These are phyloP conservation scores for Cydia amplana DNA, from an alignment of 1,140 invertebrate genomes.

Conservation along the genomic window DNA sequence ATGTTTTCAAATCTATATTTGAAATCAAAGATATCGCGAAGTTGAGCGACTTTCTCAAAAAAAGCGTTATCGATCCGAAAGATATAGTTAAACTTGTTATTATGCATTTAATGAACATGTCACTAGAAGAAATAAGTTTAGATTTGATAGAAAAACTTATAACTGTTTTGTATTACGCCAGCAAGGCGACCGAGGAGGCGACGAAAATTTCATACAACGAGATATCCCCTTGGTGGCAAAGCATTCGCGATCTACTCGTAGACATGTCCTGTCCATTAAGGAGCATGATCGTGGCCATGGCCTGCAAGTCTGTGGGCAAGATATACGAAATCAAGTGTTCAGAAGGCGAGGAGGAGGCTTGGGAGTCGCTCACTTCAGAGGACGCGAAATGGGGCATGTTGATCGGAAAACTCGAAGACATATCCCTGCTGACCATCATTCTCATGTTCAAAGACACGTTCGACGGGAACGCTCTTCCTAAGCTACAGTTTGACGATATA, in stretches of 20 bases:
- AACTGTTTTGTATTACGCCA: constrained; percentile 70
- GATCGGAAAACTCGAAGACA: constrained; percentile 93
- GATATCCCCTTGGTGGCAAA: constrained; percentile 87
- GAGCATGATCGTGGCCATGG: constrained; percentile 86
- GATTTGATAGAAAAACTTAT: constrained; percentile 78
- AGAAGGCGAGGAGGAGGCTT: constrained; percentile 82
- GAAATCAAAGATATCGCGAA: constrained; percentile 77
- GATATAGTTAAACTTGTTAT: constrained; percentile 84
- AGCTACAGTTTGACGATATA: constrained; percentile 81
- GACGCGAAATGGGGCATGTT: constrained; percentile 91
- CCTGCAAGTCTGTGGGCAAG: constrained; percentile 86
- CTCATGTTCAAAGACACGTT: constrained; percentile 80
- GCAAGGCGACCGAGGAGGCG: constrained; percentile 66
- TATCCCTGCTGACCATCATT: constrained; percentile 87
- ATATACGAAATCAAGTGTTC: constrained; percentile 65
- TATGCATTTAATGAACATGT: constrained; percentile 83
- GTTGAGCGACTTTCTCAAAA: constrained; percentile 77
- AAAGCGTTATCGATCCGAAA: constrained; percentile 80
- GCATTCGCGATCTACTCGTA: constrained; percentile 84
- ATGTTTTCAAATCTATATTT: constrained; percentile 82
- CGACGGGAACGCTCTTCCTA: constrained; percentile 69
- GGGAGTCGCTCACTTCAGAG: constrained; percentile 92
- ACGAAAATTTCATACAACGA: constrained; percentile 81
- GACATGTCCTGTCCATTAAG: constrained; percentile 86
- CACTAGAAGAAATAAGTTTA: constrained; percentile 74